phyloP scores from a whole-genome alignment of 2,888 invertebrate species.

The Andrena hattorfiana region DNA sequence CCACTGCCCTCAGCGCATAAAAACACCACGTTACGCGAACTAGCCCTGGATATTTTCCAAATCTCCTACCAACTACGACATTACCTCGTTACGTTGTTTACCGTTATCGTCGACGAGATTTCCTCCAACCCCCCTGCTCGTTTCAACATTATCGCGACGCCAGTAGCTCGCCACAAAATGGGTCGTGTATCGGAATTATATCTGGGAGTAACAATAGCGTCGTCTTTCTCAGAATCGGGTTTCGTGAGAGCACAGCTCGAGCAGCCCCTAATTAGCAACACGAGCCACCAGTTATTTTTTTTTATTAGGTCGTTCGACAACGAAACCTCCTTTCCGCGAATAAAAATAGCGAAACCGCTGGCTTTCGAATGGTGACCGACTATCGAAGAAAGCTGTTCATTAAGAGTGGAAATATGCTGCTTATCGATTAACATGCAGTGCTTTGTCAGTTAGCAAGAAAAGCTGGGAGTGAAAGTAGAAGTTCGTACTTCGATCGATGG shows the following conservation, averaged over 20 bases:
- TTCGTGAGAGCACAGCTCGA: constrained; percentile 12
- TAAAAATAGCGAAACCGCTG: background rate
- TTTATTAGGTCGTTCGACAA: constrained; percentile 25
- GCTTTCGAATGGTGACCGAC: background rate
- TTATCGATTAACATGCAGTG: too few species aligned
- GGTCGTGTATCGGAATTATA: constrained; percentile 13
- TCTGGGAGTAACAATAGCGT: constrained; percentile 4
- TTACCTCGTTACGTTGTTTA: constrained; percentile 5
- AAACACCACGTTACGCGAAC: constrained; percentile 25
- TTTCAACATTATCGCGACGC: background rate
- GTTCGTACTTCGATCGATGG: too few species aligned
- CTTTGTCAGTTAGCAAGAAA: too few species aligned
- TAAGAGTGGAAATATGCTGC: background rate
- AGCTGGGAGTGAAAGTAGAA: too few species aligned
- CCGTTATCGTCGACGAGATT: background rate
- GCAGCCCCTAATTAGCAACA: constrained; percentile 23
- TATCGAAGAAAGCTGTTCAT: background rate
- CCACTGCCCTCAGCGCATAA: constrained; percentile 1
- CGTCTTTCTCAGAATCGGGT: constrained; percentile 14
- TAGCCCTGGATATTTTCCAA: background rate
- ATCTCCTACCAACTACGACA: background rate
- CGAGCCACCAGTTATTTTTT: constrained; percentile 11
- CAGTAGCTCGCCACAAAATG: background rate
- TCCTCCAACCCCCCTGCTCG: background rate
- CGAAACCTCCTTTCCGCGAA: background rate